Conservation (phyloP, 2,888 invertebrate genomes). For the Cheilosia vulpina region DNA sequence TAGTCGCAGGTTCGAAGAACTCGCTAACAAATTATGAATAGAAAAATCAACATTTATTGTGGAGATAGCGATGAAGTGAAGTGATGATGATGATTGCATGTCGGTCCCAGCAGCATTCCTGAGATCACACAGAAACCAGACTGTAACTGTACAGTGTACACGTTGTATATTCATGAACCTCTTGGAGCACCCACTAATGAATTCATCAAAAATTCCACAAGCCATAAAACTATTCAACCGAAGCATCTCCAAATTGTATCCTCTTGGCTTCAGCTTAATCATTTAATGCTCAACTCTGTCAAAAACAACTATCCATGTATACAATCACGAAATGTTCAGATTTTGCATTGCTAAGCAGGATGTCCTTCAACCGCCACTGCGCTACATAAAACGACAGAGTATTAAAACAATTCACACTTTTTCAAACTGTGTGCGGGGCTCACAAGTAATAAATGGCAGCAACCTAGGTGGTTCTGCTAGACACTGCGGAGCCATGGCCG, state of each 20-base stretch:
- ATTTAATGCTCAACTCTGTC: conserved; percentile 38
- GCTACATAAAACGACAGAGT: conserved; percentile 63
- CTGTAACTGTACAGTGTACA: too few relatives aligned
- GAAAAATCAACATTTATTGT: too few relatives aligned
- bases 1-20: too few relatives aligned
- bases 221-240: conserved; percentile 9
- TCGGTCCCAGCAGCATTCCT: too few relatives aligned
- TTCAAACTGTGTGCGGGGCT: conserved; percentile 74
- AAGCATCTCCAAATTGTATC: background rate
- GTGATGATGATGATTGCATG: too few relatives aligned
- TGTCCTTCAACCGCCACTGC: conserved; percentile 41
- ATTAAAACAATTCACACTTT: conserved; percentile 83
- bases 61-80: too few relatives aligned
- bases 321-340: conserved; percentile 44
- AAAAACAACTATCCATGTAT: conserved; percentile 40
- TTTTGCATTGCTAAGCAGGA: conserved; percentile 53
- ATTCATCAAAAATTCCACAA: background rate
- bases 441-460: conserved; percentile 37
- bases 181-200: background rate
- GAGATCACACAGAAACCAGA: too few relatives aligned
- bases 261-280: conserved; percentile 20
- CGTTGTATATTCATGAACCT: too few relatives aligned
- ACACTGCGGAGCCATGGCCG: conserved; percentile 35
- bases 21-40: too few relatives aligned
- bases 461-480: conserved; percentile 25